Conservation (phyloP, 2,113 vertebrate genomes). For the Narcine bancroftii region DNA sequence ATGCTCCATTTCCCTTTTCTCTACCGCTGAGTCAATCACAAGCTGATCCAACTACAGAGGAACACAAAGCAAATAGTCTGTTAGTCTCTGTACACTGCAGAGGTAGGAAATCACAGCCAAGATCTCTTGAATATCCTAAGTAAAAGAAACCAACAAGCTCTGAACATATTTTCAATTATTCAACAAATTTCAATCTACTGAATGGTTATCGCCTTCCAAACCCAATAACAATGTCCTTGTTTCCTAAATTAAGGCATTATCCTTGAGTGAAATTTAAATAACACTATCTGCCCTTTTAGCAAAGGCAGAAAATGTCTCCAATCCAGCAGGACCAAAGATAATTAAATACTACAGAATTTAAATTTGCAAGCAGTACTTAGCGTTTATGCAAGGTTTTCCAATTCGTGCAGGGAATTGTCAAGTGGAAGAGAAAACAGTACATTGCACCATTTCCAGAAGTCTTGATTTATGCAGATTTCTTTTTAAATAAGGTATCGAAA, state of each 20-base stretch:
- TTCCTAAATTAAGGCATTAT: background rate
- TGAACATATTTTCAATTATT: background rate
- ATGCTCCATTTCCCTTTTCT: conserved; percentile 95
- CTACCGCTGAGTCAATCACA: conserved; percentile 91
- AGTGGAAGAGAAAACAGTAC: background rate
- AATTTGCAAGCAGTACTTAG: background rate
- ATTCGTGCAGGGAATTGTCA: background rate
- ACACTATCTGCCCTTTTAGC: background rate
- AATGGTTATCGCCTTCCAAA: background rate
- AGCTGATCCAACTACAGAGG: conserved; percentile 80
- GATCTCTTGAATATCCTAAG: background rate
- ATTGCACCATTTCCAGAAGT: background rate
- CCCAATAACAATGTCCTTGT: background rate
- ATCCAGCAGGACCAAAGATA: background rate
- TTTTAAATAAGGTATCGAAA: background rate
- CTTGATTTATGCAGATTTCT: background rate
- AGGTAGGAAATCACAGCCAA: background rate
- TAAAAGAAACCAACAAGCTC: background rate
- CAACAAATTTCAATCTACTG: background rate
- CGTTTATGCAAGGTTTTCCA: background rate
- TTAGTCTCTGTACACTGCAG: background rate
- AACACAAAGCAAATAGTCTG: background rate
- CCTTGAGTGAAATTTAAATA: background rate
- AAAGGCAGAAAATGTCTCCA: background rate
- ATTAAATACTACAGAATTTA: background rate